Base-by-base conservation (phyloP, 2,797 vertebrate genomes). In the Dendrocincla fuliginosa region DNA sequence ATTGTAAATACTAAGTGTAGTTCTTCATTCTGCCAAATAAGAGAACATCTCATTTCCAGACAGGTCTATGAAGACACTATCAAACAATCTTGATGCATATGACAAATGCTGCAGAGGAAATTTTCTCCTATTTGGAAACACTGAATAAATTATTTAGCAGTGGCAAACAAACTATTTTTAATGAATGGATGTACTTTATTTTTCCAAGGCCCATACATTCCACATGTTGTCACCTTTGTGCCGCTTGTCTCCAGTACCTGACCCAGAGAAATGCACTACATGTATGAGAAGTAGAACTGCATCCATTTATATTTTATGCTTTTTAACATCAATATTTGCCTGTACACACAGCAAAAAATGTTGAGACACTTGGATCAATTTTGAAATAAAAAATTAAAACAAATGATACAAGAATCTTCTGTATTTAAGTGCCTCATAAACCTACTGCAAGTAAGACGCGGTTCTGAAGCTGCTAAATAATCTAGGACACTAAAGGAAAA, bases 301-400 rank as follows among this genome's bases (percentile, higher is more conserved):
- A 93, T 79, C 42, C 41, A 60, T 32, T 77, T 77, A 30, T 84
- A 80, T 92, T 89, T 93, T 92, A 94, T 74, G 79, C 92, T 91
- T 91, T 95, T 77, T 87, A 88, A 89, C 44, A 86, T 28, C 49
- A 65, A 30, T 81, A 84, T 73, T 61, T 65, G 83, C 91, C 85
- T 90, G 67, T 93, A 96, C 59, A 90, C 67, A 83, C 76, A 90
- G 71, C 84, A 83, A 75, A 47, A 94, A 82, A 64, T 95, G 93
- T 67, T 87, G 65, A 84, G 28, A 95, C 52, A 82, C n/a, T 3
- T 67, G 61, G 95, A 95, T 95, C 44, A 75, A 91, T 90, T 95
- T 95, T 83, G 78, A 96, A 95, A 93, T 96, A 96, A 97, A 97
- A 93, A 87, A 90, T 91, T 68, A 61, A 90, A 94, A 80, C 60